A percentile compares a stretch with the other conserved stretches of the same genome.
phyloP scores from a whole-genome alignment of 2,888 invertebrate genomes.

The Aricia artaxerxes region DNA sequence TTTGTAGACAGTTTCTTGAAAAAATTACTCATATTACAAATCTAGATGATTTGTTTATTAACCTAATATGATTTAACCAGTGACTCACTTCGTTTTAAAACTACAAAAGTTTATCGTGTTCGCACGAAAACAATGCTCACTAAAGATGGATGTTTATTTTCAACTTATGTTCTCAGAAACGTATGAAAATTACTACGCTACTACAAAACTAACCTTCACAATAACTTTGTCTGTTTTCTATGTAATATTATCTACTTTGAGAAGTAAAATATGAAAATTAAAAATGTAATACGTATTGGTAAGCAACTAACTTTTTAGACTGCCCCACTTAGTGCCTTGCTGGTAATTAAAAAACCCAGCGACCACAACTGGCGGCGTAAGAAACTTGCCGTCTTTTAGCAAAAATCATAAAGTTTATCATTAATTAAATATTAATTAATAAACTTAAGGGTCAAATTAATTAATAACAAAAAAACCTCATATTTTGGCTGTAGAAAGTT shows the following conservation, averaged over 20 bases:
- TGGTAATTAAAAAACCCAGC: no score
- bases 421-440: no score
- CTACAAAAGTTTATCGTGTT: not conserved
- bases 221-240: not conserved
- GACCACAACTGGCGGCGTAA: no score
- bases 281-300: no score
- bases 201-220: constrained; percentile 8
- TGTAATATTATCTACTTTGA: no score
- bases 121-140: not conserved
- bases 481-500: not conserved
- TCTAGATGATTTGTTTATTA: not conserved
- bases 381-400: no score
- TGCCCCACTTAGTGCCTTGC: no score
- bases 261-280: no score
- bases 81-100: not conserved
- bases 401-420: no score
- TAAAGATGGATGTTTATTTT: not conserved
- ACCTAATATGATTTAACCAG: not conserved
- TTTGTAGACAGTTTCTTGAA: not conserved
- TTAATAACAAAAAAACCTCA: not conserved
- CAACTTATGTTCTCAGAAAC: not conserved
- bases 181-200: constrained; percentile 14
- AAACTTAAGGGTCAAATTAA: not conserved
- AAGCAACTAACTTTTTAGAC: no score
- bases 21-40: not conserved